These are phyloP conservation scores for Tillus elongatus DNA, from an alignment of 2,888 invertebrate genomes.

Conservation along the genomic window DNA sequence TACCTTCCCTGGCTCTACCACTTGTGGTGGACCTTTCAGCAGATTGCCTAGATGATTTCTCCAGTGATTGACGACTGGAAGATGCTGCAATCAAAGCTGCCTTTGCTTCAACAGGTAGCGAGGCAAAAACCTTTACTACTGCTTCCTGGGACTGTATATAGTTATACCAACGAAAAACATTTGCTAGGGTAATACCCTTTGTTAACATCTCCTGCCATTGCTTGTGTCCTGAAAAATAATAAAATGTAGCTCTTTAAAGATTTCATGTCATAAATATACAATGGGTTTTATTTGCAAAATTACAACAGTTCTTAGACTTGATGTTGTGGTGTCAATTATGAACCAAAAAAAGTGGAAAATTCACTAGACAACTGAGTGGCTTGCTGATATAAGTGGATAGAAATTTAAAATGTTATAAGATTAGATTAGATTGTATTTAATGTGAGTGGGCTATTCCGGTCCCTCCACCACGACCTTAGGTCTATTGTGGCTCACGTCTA, in stretches of 20 bases:
- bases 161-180: conserved; percentile 60
- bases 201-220: conserved; percentile 32
- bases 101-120: conserved; percentile 48
- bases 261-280: no score
- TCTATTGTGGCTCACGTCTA: no score
- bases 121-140: conserved; percentile 49
- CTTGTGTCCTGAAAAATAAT: conserved; percentile 29
- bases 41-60: conserved; percentile 14
- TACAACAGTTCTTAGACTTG: no score
- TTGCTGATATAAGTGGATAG: no score
- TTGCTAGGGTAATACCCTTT: conserved; percentile 47
- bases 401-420: no score
- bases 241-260: not conserved
- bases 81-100: conserved; percentile 22
- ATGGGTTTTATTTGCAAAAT: no score
- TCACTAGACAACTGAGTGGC: no score
- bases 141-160: conserved; percentile 53
- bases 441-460: no score
- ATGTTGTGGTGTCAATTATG: no score
- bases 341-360: no score
- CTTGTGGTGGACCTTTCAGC: conserved; percentile 20
- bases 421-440: no score
- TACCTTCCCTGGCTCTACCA: conserved; percentile 69
- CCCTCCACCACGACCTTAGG: no score
- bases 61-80: conserved; percentile 10